Evolutionary conservation across 2,888 invertebrate genomes (phyloP).

Genomic region (Elmis aenea): DNA sequence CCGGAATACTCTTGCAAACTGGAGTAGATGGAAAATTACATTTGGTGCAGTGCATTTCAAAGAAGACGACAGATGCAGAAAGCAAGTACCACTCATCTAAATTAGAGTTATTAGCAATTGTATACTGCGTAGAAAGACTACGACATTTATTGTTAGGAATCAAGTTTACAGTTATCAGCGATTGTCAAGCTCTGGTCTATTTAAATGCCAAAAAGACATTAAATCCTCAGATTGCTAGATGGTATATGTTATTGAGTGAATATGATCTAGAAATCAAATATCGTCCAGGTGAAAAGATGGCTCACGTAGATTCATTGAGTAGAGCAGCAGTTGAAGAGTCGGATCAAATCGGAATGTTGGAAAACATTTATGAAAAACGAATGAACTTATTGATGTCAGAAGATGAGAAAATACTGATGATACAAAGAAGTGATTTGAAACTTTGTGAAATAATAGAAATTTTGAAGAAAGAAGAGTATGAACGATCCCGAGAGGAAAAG

Average conservation of each 20-base stretch:
- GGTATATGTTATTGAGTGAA: constrained; percentile 1
- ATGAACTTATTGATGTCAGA: constrained; percentile 12
- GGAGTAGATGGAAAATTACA: constrained; percentile 17
- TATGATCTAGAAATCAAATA: constrained; percentile 18
- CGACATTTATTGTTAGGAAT: constrained; percentile 19
- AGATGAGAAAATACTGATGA: constrained; percentile 14
- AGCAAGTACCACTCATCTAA: constrained; percentile 22
- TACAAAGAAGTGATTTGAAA: too few relatives aligned
- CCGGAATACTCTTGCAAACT: constrained; percentile 24
- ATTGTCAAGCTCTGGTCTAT: constrained; percentile 21
- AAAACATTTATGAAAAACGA: constrained; percentile 11
- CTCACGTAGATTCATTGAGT: constrained; percentile 25
- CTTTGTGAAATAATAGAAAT: constrained; percentile 10
- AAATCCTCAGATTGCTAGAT: constrained; percentile 5
- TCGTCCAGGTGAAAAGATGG: constrained; percentile 22
- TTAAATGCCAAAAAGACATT: constrained; percentile 10
- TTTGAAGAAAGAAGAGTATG: constrained; percentile 7
- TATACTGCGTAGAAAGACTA: constrained; percentile 20
- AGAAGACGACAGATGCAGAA: constrained; percentile 22
- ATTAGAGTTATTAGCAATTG: constrained; percentile 22
- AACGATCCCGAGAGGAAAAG: constrained; percentile 11
- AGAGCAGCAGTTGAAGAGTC: constrained; percentile 21
- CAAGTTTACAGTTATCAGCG: constrained; percentile 18
- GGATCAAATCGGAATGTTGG: constrained; percentile 11
- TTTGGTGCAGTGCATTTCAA: constrained; percentile 23